phyloP scores from a whole-genome alignment of 2,113 vertebrate species.

The Lepus europaeus region DNA sequence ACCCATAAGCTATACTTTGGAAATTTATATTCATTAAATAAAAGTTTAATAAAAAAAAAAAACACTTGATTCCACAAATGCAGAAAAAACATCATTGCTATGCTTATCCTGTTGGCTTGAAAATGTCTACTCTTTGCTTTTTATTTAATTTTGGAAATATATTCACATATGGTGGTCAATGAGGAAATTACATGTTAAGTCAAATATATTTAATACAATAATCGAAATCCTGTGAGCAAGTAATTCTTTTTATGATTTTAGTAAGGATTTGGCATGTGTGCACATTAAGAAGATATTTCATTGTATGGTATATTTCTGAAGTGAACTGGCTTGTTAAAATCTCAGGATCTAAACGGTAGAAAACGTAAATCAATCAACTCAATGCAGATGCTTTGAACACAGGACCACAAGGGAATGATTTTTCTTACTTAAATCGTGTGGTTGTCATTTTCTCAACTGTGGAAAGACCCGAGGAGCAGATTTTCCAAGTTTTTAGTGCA shows the following conservation, averaged over 20 bases:
- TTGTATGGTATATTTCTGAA: conserved; percentile 65
- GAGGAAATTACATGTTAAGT: conserved; percentile 71
- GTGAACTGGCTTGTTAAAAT: conserved; percentile 59
- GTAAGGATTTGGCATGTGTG: conserved; percentile 58
- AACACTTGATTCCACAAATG: neutral
- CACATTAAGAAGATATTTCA: conserved; percentile 65
- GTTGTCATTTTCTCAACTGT: conserved; percentile 2
- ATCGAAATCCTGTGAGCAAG: conserved; percentile 58
- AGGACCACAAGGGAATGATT: conserved; percentile 16
- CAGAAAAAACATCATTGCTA: neutral
- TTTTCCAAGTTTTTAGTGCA: neutral
- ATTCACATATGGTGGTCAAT: conserved; percentile 55
- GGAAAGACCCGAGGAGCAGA: neutral
- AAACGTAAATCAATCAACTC: conserved; percentile 67
- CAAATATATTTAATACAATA: conserved; percentile 68
- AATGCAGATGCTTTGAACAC: conserved; percentile 64
- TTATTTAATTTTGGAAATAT: conserved; percentile 73
- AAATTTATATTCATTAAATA: too few species aligned
- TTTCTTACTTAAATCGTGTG: conserved; percentile 15
- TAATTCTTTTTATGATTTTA: conserved; percentile 73
- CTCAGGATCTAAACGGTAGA: conserved; percentile 69
- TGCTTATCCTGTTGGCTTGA: neutral
- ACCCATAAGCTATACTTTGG: too few species aligned
- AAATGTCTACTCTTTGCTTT: conserved; percentile 43
- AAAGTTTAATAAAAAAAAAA: too few species aligned